Conservation (phyloP, 1,140 invertebrate genomes). For the Zaprionus ornatus region DNA sequence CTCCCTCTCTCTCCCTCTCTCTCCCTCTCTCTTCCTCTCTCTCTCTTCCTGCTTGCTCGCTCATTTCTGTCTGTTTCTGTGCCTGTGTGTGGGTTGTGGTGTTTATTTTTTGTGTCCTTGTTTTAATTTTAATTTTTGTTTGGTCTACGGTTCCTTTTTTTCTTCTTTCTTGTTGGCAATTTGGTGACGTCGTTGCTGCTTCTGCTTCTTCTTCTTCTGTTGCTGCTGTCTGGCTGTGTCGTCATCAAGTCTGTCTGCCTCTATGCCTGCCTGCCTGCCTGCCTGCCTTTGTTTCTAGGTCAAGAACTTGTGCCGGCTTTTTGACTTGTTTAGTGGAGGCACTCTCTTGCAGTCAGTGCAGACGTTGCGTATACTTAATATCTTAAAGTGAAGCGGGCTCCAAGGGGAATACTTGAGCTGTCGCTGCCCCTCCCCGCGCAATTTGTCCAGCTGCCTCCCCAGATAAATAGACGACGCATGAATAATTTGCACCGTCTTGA, state of each 20-base stretch:
- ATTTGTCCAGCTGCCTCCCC: not conserved
- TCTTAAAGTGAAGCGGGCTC: not conserved
- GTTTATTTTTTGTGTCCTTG: constrained; percentile 76
- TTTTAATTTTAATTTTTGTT: constrained; percentile 83
- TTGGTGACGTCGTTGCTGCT: constrained; percentile 64
- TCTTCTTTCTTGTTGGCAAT: constrained; percentile 61
- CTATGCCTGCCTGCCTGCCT: constrained; percentile 11
- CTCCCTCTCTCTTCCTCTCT: constrained; percentile 2
- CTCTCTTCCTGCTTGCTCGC: not conserved
- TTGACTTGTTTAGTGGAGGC: constrained; percentile 13
- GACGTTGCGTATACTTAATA: constrained; percentile 27
- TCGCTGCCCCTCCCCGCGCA: not conserved
- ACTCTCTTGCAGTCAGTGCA: not conserved
- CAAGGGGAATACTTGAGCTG: not conserved
- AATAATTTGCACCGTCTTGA: constrained; percentile 31
- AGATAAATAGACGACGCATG: not conserved
- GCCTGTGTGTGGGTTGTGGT: constrained; percentile 49
- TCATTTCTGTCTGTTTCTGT: not conserved
- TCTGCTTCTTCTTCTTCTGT: constrained; percentile 17
- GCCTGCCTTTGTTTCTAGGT: constrained; percentile 78
- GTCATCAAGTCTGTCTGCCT: constrained; percentile 63
- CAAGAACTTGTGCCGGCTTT: constrained; percentile 77
- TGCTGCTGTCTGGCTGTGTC: constrained; percentile 52
- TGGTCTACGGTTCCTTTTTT: constrained; percentile 69
- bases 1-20: constrained; percentile 27